phyloP scores from a whole-genome alignment of 1,140 invertebrate species.

The Chymomyza costata region DNA sequence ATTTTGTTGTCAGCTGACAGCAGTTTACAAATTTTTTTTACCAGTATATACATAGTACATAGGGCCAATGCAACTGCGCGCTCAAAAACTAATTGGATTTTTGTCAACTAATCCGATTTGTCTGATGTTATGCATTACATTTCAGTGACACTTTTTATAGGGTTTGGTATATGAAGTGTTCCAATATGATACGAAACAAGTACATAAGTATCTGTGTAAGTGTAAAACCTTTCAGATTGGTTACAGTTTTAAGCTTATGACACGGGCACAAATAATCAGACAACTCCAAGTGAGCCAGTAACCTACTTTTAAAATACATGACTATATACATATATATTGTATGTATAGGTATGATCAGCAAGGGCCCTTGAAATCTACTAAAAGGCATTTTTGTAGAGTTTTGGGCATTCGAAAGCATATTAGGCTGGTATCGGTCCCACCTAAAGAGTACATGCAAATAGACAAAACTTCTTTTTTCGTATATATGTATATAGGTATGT shows the following conservation, averaged over 20 bases:
- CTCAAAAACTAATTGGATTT: slow-evolving; percentile 2
- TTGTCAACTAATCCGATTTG: slow-evolving; percentile 5
- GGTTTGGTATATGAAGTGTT: background rate
- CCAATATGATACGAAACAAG: background rate
- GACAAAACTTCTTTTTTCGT: too few relatives aligned
- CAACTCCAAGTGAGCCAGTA: background rate
- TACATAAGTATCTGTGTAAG: slow-evolving; percentile 1
- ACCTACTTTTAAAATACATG: slow-evolving; percentile 38
- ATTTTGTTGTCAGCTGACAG: too few relatives aligned
- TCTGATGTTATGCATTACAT: background rate
- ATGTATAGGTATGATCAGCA: too few relatives aligned
- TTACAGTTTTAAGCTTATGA: slow-evolving; percentile 65
- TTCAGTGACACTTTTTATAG: background rate
- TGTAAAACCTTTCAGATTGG: slow-evolving; percentile 31
- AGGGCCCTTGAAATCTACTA: too few relatives aligned
- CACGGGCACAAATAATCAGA: slow-evolving; percentile 41
- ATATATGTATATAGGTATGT: background rate
- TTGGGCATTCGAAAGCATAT: too few relatives aligned
- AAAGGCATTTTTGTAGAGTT: too few relatives aligned
- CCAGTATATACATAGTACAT: too few relatives aligned
- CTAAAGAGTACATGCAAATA: too few relatives aligned
- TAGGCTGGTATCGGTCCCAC: too few relatives aligned
- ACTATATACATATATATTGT: slow-evolving; percentile 8
- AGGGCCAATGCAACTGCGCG: too few relatives aligned
- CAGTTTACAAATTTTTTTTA: too few relatives aligned